Evolutionary conservation across 2,113 vertebrate species (phyloP), one percentile per base, ranked within the genome.

Genomic region (Oxyruncus cristatus): DNA sequence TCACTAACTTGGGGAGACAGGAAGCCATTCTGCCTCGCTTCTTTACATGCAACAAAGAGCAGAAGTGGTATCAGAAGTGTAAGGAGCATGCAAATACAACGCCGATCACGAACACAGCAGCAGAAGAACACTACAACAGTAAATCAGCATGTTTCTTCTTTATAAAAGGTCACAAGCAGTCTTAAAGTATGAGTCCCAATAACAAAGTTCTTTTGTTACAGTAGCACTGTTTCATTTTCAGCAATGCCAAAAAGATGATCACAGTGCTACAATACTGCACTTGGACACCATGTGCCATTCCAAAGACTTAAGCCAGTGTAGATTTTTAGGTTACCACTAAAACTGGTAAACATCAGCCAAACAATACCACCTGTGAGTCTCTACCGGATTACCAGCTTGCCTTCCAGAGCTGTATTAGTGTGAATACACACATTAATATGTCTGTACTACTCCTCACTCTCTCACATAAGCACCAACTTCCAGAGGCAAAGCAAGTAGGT

Each of bases 141-240:
- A 44, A 24, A 49, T 30, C 33, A 72, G 30, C 65, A 61, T 5
- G 20, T 26, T 75, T 89, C 74, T 15, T 93, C 77, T 67, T 52
- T 28, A 19, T 5, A 0, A 7, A 68, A 61, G 35, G 33, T 52
- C 75, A 75, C 4, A 30, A 41, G 28, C 68, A 75, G 79, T 14
- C 42, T 39, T 23, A 3, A 58, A 84, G 53, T 8, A 26, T 0
- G 0, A 11, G 11, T 47, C 27, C 42, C 30, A 39, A 8, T 4
- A 85, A 47, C 27, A 76, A 55, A 73, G n/a, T 28, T 46, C 24
- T 65, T 87, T 47, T 52, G 58, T 32, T 63, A 44, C 28, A 85
- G n/a, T 13, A 70, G 49, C 53, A 66, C 9, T 13, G 30, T 55
- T 50, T 74, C 50, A 8, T 37, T 88, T 79, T 32, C 37, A 70